These are phyloP conservation scores for Orcinus orca DNA, from an alignment of 2,113 vertebrate genomes.

Conservation along the genomic window DNA sequence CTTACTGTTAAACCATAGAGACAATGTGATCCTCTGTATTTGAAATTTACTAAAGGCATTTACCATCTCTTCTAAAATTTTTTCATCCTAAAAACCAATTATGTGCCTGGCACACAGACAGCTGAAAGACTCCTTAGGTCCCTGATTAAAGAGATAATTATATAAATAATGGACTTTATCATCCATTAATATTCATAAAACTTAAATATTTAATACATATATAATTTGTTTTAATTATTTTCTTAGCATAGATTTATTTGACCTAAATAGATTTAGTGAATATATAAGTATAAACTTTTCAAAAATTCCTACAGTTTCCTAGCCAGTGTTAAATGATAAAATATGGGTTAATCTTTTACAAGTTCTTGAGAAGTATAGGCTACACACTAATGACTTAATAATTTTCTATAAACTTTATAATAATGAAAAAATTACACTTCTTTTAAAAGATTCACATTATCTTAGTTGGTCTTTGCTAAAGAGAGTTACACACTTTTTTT, in stretches of 20 bases:
- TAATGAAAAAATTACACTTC: not conserved
- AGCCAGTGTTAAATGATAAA: not conserved
- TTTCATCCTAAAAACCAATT: not conserved
- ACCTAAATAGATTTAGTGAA: not conserved
- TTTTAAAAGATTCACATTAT: slow-evolving; percentile 26
- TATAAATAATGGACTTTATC: not conserved
- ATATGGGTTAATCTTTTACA: not conserved
- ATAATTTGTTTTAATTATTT: not conserved
- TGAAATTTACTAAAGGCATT: not conserved
- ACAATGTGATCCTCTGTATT: not conserved
- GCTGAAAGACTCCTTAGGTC: not conserved
- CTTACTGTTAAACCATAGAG: not conserved
- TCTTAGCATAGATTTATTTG: not conserved
- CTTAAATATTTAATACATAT: not conserved
- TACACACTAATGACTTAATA: not conserved
- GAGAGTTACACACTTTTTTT: not conserved
- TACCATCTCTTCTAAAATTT: not conserved
- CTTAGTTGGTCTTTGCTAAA: not conserved
- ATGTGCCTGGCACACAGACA: not conserved
- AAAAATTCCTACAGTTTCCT: not conserved
- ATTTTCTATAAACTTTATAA: not conserved
- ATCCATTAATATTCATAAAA: not conserved
- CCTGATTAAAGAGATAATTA: not conserved
- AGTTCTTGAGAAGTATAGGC: not conserved
- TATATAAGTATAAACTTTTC: not conserved